These are phyloP conservation scores for Lumbricus terrestris DNA, from an alignment of 2,888 invertebrate genomes.

Conservation along the genomic window DNA sequence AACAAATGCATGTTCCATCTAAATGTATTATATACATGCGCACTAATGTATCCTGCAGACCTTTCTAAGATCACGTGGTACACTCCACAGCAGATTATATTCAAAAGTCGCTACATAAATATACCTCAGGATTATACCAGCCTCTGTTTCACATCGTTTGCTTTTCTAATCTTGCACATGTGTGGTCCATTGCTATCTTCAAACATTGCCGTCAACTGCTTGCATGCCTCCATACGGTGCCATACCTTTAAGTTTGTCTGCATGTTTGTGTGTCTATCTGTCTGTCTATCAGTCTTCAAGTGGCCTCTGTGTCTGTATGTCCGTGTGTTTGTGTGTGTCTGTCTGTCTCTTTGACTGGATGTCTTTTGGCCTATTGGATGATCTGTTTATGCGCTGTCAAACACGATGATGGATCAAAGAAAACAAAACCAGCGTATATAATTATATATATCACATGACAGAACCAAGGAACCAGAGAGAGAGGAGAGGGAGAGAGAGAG, in stretches of 20 bases:
- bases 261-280: not conserved
- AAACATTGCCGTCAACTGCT: not conserved
- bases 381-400: conserved; percentile 3
- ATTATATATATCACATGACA: not conserved
- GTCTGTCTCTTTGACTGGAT: not conserved
- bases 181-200: not conserved
- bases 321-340: not conserved
- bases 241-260: no score
- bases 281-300: no score
- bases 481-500: not conserved
- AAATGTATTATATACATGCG: no score
- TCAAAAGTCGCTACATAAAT: not conserved
- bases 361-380: not conserved
- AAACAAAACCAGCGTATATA: not conserved
- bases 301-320: not conserved
- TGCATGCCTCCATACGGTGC: no score
- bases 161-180: no score
- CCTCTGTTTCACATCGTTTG: not conserved
- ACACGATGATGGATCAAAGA: conserved; percentile 14
- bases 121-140: not conserved
- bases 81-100: not conserved
- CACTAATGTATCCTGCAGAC: not conserved
- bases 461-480: not conserved
- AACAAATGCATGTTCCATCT: no score
- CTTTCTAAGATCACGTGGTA: not conserved